Percentiles rank a stretch among this genome's conserved stretches.
Evolutionary conservation across 2,113 vertebrate genomes (phyloP).

Genomic region (Laticauda laticaudata): DNA sequence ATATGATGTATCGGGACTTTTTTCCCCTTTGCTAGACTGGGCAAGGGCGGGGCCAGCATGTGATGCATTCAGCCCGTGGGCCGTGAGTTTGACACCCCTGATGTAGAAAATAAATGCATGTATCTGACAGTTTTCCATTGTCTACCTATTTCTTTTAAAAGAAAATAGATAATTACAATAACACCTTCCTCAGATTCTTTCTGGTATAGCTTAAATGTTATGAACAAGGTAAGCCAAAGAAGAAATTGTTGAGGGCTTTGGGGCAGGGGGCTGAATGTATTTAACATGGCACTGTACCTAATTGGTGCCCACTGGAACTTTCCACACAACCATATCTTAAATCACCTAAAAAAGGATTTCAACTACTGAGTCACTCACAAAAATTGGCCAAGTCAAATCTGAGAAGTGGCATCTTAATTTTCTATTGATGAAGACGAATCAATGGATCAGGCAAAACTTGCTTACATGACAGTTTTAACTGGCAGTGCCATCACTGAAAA

Average conservation of each 20-base stretch:
- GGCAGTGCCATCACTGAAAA: neutral
- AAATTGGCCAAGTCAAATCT: neutral
- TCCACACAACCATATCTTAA: neutral
- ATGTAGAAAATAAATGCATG: neutral
- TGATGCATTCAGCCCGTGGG: too few species aligned
- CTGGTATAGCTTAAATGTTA: neutral
- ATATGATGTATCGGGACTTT: too few species aligned
- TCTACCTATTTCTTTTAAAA: neutral
- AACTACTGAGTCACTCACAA: neutral
- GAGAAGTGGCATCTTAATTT: neutral
- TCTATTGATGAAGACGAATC: neutral
- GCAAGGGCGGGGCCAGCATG: too few species aligned
- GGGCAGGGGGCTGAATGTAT: neutral
- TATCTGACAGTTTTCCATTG: conserved; percentile 7
- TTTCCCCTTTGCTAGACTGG: too few species aligned
- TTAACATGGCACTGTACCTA: neutral
- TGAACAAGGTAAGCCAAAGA: neutral
- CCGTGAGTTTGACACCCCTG: too few species aligned
- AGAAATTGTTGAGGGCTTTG: neutral
- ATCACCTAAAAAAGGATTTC: neutral
- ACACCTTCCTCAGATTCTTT: neutral
- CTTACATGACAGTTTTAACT: neutral
- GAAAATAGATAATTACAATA: neutral
- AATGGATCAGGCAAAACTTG: neutral
- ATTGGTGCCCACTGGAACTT: neutral